A percentile compares a stretch with the other conserved stretches of the same genome.
phyloP scores from a whole-genome alignment of 2,113 vertebrate genomes.

The Xiphorhynchus elegans region DNA sequence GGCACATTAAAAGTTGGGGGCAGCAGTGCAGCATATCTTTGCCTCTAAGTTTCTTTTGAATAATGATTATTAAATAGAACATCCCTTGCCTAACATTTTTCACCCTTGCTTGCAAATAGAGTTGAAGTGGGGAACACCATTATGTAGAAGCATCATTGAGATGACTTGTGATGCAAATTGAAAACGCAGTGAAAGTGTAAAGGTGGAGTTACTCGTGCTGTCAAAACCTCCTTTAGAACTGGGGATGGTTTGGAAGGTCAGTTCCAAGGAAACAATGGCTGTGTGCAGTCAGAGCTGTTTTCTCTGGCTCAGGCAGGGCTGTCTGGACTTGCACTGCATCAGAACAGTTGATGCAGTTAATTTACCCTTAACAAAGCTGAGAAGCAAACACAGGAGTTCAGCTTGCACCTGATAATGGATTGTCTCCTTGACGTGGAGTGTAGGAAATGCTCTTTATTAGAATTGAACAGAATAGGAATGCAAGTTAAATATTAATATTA shows the following conservation, averaged over 20 bases:
- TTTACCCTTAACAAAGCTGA: conserved; percentile 20
- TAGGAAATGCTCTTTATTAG: neutral
- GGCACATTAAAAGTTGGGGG: neutral
- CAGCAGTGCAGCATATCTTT: neutral
- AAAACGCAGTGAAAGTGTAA: neutral
- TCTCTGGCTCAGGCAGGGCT: neutral
- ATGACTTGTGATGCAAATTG: neutral
- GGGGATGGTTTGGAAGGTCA: conserved; percentile 29
- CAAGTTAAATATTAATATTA: neutral
- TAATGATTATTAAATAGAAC: neutral
- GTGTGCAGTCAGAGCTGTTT: conserved; percentile 18
- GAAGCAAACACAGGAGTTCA: neutral
- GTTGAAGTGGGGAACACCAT: neutral
- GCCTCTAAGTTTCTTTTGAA: neutral
- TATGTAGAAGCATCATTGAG: neutral
- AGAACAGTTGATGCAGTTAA: conserved; percentile 17
- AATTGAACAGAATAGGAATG: neutral
- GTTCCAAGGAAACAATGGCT: conserved; percentile 31
- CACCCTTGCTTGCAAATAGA: neutral
- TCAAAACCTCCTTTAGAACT: neutral
- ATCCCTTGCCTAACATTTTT: neutral
- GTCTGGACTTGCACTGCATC: neutral
- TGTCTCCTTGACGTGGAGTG: neutral
- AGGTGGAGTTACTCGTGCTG: neutral
- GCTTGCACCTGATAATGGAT: neutral